Evolutionary conservation across 2,797 vertebrate species (phyloP).

Genomic region (Betta splendens): DNA sequence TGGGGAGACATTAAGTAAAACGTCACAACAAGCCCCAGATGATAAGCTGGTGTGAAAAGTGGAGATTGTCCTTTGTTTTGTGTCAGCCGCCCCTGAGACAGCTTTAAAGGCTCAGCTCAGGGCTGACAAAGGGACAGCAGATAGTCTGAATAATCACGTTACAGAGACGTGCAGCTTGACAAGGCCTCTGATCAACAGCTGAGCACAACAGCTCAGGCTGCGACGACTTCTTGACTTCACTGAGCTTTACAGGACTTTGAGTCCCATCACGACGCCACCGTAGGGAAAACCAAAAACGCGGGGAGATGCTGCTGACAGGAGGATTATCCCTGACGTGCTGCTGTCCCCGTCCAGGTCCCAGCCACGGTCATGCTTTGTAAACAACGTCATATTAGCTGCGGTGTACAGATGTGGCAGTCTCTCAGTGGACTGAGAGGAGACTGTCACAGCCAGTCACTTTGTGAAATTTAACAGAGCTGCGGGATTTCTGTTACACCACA

Average conservation of each 20-base stretch:
- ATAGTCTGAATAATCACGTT: conserved; percentile 65
- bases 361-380: conserved; percentile 6
- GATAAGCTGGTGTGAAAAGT: conserved; percentile 55
- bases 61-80: conserved; percentile 50
- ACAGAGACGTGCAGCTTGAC: conserved; percentile 32
- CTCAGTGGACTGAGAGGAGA: conserved; percentile 8
- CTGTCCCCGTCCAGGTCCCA: conserved; percentile 27
- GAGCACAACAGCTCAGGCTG: conserved; percentile 15
- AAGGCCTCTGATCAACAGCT: conserved; percentile 30
- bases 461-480: conserved; percentile 9
- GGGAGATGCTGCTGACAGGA: conserved; percentile 9
- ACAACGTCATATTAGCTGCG: conserved; percentile 15
- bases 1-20: conserved; percentile 40
- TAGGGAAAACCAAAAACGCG: conserved; percentile 15
- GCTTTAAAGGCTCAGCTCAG: conserved; percentile 37
- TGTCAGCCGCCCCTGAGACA: conserved; percentile 38
- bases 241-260: conserved; percentile 20
- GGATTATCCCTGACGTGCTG: conserved; percentile 44
- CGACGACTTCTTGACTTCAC: conserved; percentile 23
- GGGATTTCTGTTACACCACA: conserved; percentile 3
- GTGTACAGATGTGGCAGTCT: conserved; percentile 13
- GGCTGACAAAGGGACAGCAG: conserved; percentile 50
- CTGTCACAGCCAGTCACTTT: conserved; percentile 1
- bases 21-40: conserved; percentile 36
- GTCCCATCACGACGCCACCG: conserved; percentile 27